Evolutionary conservation across 2,888 invertebrate genomes (phyloP), one percentile per base, ranked within the genome.

Genomic region (Stenurella melanura): DNA sequence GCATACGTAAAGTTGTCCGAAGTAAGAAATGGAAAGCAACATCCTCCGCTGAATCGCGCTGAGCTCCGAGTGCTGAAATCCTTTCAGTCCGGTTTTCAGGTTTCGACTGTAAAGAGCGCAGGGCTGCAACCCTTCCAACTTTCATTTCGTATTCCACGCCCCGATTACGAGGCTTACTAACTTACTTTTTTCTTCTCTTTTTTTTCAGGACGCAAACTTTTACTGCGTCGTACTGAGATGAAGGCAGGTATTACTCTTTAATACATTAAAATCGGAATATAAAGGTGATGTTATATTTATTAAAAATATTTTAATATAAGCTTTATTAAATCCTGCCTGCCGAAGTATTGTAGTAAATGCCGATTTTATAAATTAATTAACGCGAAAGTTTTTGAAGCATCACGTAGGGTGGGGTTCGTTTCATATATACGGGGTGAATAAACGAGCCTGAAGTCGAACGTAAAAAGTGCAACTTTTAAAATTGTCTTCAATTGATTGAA

Each of bases 131-230:
- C 86, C 87, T 86, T 86, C 86, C 86, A 81, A 84, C 85, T 83
- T 83, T 77, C 77, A 74, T 76, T 77, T 71, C 78, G 76, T 83
- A 85, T 86, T 86, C 87, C 87, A 87, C 88, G 87, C 87, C 88
- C 87, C 86, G 85, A 82, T 87, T 85, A 85, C 87, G 85, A 87
- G 87, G 88, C 88, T 88, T 88, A 88, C 87, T 86, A 87, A 87
- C 87, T 88, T 88, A 86, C 86, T 87, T 87, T 87, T 86, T 87
- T 60, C 50, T 61, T 72, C 81, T 34, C 81, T 86, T 86, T 81
- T 80, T 84, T 81, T 81, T 78, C 72, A 81, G 77, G 81, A 81
- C 82, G 80, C 80, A 84, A 86, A 86, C 83, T 86, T 87, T 87
- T 86, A 81, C 83, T 77, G 80, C 80, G 78, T 78, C 79, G 79